These are phyloP conservation scores for Chelonia mydas DNA, from an alignment of 2,797 vertebrate species.

Conservation along the genomic window DNA sequence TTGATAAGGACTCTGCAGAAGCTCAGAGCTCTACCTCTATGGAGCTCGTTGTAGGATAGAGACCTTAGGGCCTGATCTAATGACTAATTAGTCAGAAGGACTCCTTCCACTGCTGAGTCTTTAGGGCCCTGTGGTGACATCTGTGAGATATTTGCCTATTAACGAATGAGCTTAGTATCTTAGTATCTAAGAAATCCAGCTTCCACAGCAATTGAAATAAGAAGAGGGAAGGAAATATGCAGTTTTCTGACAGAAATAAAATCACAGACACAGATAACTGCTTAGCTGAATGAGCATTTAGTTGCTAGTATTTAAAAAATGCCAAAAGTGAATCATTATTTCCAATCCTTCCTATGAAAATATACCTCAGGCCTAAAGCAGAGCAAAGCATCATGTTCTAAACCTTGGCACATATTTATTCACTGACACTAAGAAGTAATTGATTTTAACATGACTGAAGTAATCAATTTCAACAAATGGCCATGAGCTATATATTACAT, in stretches of 20 bases:
- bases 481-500: neutral
- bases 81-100: neutral
- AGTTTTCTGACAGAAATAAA: neutral
- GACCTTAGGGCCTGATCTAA: neutral
- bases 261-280: neutral
- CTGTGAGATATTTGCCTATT: neutral
- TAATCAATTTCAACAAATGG: neutral
- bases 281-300: slow-evolving; percentile 14
- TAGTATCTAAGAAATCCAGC: neutral
- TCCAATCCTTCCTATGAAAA: neutral
- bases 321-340: slow-evolving; percentile 66
- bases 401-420: neutral
- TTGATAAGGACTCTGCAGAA: neutral
- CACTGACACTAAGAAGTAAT: slow-evolving; percentile 3
- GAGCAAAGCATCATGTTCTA: neutral
- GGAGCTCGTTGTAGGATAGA: neutral
- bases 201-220: neutral
- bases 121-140: neutral
- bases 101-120: neutral
- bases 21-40: neutral
- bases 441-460: neutral
- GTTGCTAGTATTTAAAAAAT: slow-evolving; percentile 43
- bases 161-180: neutral
- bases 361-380: slow-evolving; percentile 12
- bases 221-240: fast-evolving